Evolutionary conservation across 2,113 vertebrate genomes (phyloP).

Genomic region (Dascyllus trimaculatus): DNA sequence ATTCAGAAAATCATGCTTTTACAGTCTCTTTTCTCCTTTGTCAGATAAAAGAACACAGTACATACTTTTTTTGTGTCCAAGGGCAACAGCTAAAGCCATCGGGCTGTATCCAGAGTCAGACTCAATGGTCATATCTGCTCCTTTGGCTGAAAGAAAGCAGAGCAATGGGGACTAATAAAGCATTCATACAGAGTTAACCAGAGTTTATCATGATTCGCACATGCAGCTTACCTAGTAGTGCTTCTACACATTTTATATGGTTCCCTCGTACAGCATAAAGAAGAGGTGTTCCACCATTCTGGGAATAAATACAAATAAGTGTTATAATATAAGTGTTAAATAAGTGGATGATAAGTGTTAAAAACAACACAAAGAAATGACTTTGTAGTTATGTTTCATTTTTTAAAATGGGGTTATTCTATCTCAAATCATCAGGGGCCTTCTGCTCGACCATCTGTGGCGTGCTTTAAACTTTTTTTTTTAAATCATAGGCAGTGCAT

Average conservation of each 20-base stretch:
- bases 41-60: background rate
- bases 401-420: too few relatives aligned
- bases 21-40: background rate
- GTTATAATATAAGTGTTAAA: too few relatives aligned
- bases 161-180: background rate
- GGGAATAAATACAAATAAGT: background rate
- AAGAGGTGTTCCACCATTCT: constrained; percentile 97
- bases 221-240: constrained; percentile 88
- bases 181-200: background rate
- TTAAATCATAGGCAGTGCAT: too few relatives aligned
- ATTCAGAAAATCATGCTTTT: background rate
- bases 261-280: constrained; percentile 96
- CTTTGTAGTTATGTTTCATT: too few relatives aligned
- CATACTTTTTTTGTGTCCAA: constrained; percentile 93
- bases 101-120: constrained; percentile 96
- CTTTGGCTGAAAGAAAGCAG: constrained; percentile 68
- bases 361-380: background rate
- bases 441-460: too few relatives aligned
- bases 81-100: constrained; percentile 93
- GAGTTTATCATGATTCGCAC: background rate
- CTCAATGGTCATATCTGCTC: constrained; percentile 94
- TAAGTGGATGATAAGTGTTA: too few relatives aligned
- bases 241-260: constrained; percentile 93
- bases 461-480: too few relatives aligned
- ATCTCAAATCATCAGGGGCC: too few relatives aligned